These are phyloP conservation scores for Pelecanus crispus DNA, from an alignment of 2,113 vertebrate species.

Conservation along the genomic window DNA sequence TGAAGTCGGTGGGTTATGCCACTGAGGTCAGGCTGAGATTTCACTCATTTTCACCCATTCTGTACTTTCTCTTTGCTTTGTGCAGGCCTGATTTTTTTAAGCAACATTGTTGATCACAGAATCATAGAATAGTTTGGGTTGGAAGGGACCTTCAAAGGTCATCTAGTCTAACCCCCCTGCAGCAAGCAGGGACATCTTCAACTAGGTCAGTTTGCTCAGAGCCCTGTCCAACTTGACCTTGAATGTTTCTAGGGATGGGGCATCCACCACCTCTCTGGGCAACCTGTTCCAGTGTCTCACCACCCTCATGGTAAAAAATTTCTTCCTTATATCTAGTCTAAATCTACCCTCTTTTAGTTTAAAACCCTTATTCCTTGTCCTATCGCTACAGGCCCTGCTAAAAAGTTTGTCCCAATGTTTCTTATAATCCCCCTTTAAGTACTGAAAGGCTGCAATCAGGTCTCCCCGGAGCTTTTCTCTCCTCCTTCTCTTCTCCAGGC, in stretches of 20 bases:
- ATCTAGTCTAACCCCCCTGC: neutral
- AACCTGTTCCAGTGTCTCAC: neutral
- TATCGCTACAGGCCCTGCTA: neutral
- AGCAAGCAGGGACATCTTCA: neutral
- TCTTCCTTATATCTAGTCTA: neutral
- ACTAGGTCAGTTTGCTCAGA: neutral
- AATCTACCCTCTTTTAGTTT: neutral
- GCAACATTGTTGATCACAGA: neutral
- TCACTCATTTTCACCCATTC: neutral
- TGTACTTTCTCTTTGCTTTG: neutral
- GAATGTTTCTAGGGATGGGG: neutral
- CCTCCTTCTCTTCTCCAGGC: neutral
- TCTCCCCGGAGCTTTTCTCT: neutral
- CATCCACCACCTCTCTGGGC: neutral
- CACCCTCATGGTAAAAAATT: neutral
- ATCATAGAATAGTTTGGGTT: neutral
- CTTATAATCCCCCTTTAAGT: neutral
- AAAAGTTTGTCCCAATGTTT: neutral
- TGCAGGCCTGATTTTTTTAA: neutral
- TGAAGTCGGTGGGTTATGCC: neutral
- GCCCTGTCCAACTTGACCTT: neutral
- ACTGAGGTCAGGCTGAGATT: neutral
- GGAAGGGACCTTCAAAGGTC: neutral
- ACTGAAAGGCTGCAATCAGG: neutral
- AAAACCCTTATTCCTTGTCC: neutral